phyloP scores from a whole-genome alignment of 2,797 vertebrate genomes.

The Synanceia verrucosa region DNA sequence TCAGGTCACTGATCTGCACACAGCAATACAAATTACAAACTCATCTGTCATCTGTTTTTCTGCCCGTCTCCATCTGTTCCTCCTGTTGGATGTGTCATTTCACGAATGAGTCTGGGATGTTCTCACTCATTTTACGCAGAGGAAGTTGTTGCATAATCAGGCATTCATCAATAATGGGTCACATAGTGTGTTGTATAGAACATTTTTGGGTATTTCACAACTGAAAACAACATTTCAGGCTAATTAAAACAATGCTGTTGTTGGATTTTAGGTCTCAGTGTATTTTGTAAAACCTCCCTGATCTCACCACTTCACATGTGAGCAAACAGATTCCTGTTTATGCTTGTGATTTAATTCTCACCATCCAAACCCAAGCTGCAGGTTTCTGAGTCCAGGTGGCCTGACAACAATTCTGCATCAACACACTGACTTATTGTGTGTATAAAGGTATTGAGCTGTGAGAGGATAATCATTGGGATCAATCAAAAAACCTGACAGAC shows the following conservation, averaged over 20 bases:
- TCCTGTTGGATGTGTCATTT: neutral
- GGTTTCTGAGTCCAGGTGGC: slow-evolving; percentile 37
- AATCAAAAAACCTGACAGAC: slow-evolving; percentile 19
- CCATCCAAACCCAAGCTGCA: slow-evolving; percentile 38
- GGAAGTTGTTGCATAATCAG: slow-evolving; percentile 18
- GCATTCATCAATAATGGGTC: slow-evolving; percentile 5
- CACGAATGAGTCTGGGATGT: neutral
- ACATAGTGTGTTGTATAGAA: slow-evolving; percentile 4
- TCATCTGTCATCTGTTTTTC: neutral
- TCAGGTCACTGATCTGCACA: no score
- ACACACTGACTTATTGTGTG: slow-evolving; percentile 15
- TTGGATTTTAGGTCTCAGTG: neutral
- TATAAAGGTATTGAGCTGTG: neutral
- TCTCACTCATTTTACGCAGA: neutral
- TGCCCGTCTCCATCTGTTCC: neutral
- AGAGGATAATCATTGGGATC: slow-evolving; percentile 18
- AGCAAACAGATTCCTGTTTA: slow-evolving; percentile 26
- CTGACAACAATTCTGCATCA: neutral
- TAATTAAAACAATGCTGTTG: neutral
- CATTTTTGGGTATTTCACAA: neutral
- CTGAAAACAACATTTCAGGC: neutral
- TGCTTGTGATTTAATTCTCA: slow-evolving; percentile 5
- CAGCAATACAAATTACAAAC: neutral
- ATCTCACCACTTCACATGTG: slow-evolving; percentile 17
- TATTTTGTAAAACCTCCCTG: slow-evolving; percentile 9